phyloP scores from a whole-genome alignment of 2,113 vertebrate genomes.

The Donacobius atricapilla region DNA sequence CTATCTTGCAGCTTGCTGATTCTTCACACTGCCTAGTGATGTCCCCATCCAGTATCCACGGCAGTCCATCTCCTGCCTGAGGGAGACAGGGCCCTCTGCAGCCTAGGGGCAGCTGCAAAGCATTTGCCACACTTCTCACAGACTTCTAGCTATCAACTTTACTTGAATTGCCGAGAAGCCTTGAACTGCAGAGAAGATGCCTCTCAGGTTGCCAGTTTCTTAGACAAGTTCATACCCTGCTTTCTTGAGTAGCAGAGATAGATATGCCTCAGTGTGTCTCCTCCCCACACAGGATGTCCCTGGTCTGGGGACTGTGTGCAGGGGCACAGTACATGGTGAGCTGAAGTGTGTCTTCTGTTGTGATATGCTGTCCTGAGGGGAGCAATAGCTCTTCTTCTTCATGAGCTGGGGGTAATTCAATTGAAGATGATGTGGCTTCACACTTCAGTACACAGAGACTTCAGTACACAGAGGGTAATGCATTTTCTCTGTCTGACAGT shows the following conservation, averaged over 20 bases:
- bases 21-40: background rate
- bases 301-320: background rate
- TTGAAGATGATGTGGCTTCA: constrained; percentile 17
- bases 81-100: background rate
- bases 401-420: background rate
- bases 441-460: background rate
- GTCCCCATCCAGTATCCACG: background rate
- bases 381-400: background rate
- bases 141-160: background rate
- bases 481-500: background rate
- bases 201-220: background rate
- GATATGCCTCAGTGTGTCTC: background rate
- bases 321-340: background rate
- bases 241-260: background rate
- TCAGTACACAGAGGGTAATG: background rate
- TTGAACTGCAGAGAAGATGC: background rate
- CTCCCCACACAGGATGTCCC: background rate
- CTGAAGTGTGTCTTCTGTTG: background rate
- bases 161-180: background rate
- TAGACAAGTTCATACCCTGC: background rate
- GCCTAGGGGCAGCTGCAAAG: background rate
- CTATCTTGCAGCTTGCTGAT: background rate
- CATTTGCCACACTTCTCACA: background rate
- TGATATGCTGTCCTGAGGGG: background rate
- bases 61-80: background rate